Evolutionary conservation across 2,113 vertebrate species (phyloP).

Genomic region (Hymenochirus boettgeri): DNA sequence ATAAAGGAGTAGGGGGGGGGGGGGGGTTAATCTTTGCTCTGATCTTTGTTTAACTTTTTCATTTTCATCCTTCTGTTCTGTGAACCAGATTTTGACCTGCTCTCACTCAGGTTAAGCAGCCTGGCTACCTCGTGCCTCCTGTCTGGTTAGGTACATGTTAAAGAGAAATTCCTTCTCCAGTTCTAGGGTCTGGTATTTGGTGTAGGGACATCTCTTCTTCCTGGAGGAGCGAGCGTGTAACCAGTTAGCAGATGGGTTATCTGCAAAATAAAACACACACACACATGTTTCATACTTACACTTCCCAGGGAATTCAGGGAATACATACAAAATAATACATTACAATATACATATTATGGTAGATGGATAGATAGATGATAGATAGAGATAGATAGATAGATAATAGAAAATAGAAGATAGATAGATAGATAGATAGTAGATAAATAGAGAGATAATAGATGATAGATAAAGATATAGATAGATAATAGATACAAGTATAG

Average conservation of each 20-base stretch:
- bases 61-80: conserved; percentile 98
- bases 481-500: too few species aligned
- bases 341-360: too few species aligned
- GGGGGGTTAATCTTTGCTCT: conserved; percentile 79
- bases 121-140: conserved; percentile 93
- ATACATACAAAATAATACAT: too few species aligned
- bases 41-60: conserved; percentile 97
- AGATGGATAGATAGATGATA: too few species aligned
- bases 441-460: too few species aligned
- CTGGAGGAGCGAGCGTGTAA: conserved; percentile 91
- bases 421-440: too few species aligned
- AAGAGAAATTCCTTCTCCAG: conserved; percentile 98
- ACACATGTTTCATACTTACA: too few species aligned
- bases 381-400: too few species aligned
- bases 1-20: conserved; percentile 23
- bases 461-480: too few species aligned
- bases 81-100: conserved; percentile 98
- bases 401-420: too few species aligned
- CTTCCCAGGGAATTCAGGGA: too few species aligned
- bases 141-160: conserved; percentile 98
- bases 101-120: conserved; percentile 93
- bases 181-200: conserved; percentile 94
- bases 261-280: conserved; percentile 76
- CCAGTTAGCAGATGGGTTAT: conserved; percentile 92
- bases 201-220: conserved; percentile 96